phyloP scores from a whole-genome alignment of 1,140 invertebrate species.

The Scaptomyza pallida region DNA sequence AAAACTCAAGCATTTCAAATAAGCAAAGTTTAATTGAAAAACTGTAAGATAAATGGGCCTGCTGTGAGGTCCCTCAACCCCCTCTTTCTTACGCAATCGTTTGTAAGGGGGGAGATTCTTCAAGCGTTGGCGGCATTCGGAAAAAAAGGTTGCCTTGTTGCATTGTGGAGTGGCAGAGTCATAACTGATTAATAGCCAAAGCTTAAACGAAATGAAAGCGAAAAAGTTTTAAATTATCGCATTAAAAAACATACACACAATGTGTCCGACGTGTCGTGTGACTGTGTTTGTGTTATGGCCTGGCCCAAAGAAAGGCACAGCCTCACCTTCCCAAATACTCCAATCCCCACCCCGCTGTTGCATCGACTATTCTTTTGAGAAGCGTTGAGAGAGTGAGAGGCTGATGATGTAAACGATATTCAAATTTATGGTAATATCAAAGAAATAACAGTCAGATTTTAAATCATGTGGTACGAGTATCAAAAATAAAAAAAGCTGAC shows the following conservation, averaged over 20 bases:
- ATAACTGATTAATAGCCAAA: slow-evolving; percentile 66
- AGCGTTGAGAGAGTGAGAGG: slow-evolving; percentile 10
- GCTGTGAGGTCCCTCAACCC: slow-evolving; percentile 9
- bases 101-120: slow-evolving; percentile 40
- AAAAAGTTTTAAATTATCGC: slow-evolving; percentile 68
- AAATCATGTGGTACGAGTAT: slow-evolving; percentile 37
- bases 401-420: slow-evolving; percentile 68
- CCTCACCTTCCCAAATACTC: neutral
- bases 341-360: neutral
- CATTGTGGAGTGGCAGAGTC: slow-evolving; percentile 35
- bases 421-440: slow-evolving; percentile 67
- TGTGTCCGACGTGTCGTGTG: slow-evolving; percentile 26
- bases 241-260: slow-evolving; percentile 46
- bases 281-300: slow-evolving; percentile 40
- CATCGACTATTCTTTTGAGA: slow-evolving; percentile 44
- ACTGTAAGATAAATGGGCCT: slow-evolving; percentile 49
- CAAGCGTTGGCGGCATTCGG: slow-evolving; percentile 32
- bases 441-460: slow-evolving; percentile 55
- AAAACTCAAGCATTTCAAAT: slow-evolving; percentile 46
- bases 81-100: slow-evolving; percentile 44
- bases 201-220: slow-evolving; percentile 64
- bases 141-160: slow-evolving; percentile 20
- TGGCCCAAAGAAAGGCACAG: slow-evolving; percentile 53
- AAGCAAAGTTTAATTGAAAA: slow-evolving; percentile 63
- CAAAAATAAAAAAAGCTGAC: slow-evolving; percentile 24